Evolutionary conservation across 2,797 vertebrate genomes (phyloP), one percentile per base, ranked within the genome.

Genomic region (Sibirionetta formosa): DNA sequence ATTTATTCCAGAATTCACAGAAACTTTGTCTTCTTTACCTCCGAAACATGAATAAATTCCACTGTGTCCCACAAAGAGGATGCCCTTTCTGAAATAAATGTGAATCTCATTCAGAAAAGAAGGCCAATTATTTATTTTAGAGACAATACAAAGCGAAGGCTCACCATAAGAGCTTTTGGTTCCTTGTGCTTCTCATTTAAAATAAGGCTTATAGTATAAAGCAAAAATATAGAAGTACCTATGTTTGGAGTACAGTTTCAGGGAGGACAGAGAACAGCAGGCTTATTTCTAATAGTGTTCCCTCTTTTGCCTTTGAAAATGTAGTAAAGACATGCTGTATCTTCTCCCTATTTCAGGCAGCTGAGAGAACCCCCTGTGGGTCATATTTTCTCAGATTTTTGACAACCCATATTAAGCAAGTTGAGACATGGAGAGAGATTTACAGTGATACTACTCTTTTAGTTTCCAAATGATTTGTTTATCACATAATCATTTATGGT

Each of bases 71-170:
- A 61, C 31, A 42, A 84, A 91, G 29, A 54, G 1, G 26, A 79
- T 29, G 27, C 4, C 8, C 0, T 0, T 88, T 82, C 46, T 76
- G 33, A 44, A 72, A 18, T 17, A 82, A 60, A 85, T 31, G 24
- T 46, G 24, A 72, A 79, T 22, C 46, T 79, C 36, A 54, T n/a
- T 78, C 33, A 92, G 60, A 79, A 94, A 96, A 80, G 73, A 69
- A 51, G 13, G 6, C 2, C 8, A 40, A 5, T 57, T 94, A 44
- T 56, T 91, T 94, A 72, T 64, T 82, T 76, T 31, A 56, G 33
- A 89, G 19, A 58, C 3, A 54, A 46, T 35, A 73, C n/a, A 70
- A 77, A 94, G 36, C 31, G 84, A 94, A 84, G 22, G 10, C 24
- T 92, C 18, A 11, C 38, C 24, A 16, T 22, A 78, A 92, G 16